These are phyloP conservation scores for Epinotia ramella DNA, from an alignment of 2,888 invertebrate genomes.

Conservation along the genomic window DNA sequence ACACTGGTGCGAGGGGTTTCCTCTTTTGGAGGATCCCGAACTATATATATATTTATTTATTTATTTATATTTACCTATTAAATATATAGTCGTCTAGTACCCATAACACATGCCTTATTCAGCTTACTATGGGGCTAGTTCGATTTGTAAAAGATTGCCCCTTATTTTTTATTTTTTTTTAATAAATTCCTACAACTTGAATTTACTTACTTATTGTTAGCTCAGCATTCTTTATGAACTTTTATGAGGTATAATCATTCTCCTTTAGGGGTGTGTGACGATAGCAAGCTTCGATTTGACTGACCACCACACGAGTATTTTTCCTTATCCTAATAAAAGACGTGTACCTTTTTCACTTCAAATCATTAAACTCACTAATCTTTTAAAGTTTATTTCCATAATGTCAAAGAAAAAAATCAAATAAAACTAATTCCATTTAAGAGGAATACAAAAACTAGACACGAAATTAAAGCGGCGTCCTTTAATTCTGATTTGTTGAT, in stretches of 20 bases:
- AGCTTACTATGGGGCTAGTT: too few relatives aligned
- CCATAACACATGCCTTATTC: too few relatives aligned
- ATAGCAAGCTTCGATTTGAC: conserved; percentile 47
- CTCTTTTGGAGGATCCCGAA: too few relatives aligned
- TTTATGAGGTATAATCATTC: not conserved
- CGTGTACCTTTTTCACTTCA: conserved; percentile 57
- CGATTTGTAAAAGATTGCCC: too few relatives aligned
- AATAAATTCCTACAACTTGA: too few relatives aligned
- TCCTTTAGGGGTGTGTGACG: not conserved
- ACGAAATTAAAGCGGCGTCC: conserved; percentile 54
- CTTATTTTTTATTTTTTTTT: too few relatives aligned
- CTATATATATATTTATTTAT: too few relatives aligned
- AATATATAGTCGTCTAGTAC: too few relatives aligned
- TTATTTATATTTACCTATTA: too few relatives aligned
- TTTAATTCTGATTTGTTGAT: conserved; percentile 59
- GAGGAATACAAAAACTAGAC: conserved; percentile 57
- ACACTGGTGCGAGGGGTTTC: too few relatives aligned
- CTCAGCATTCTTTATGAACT: not conserved
- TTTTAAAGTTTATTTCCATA: not conserved
- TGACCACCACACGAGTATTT: conserved; percentile 48
- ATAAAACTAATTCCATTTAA: not conserved
- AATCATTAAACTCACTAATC: not conserved
- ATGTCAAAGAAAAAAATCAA: not conserved
- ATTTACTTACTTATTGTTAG: not conserved
- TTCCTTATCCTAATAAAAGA: conserved; percentile 62